Evolutionary conservation across 2,888 invertebrate genomes (phyloP).

Genomic region (Sinohyriopsis cumingii): DNA sequence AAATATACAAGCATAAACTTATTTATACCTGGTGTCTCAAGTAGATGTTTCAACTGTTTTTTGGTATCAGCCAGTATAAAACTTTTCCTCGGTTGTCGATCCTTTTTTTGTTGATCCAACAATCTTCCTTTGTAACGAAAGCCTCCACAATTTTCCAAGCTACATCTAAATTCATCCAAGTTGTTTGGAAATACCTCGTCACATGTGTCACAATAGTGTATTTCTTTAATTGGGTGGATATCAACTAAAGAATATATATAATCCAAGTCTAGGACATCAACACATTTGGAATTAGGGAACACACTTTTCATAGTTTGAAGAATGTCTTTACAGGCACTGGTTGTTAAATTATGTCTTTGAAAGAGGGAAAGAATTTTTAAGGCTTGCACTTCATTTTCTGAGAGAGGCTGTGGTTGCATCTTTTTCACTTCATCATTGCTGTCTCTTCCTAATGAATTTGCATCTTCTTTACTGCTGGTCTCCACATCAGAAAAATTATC

Average conservation of each 20-base stretch:
- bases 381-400: constrained; percentile 16
- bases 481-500: too few relatives aligned
- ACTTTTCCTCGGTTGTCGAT: too few relatives aligned
- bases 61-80: too few relatives aligned
- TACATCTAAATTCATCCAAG: too few relatives aligned
- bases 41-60: constrained; percentile 2
- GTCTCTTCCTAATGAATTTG: too few relatives aligned
- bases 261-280: constrained; percentile 13
- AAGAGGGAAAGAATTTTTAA: constrained; percentile 21
- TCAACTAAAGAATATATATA: constrained; percentile 20
- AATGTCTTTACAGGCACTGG: constrained; percentile 16
- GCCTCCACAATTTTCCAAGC: too few relatives aligned
- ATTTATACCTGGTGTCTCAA: constrained; percentile 3
- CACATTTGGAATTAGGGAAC: constrained; percentile 17
- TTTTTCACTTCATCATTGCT: too few relatives aligned
- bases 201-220: constrained; percentile 1
- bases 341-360: constrained; percentile 20
- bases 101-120: too few relatives aligned
- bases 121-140: too few relatives aligned
- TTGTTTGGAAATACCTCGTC: background rate
- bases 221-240: background rate
- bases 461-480: too few relatives aligned
- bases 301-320: constrained; percentile 19
- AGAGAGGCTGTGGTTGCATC: too few relatives aligned
- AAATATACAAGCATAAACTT: background rate